phyloP scores from a whole-genome alignment of 92 coral and sea anemone species.

The Pocillopora grandis region DNA sequence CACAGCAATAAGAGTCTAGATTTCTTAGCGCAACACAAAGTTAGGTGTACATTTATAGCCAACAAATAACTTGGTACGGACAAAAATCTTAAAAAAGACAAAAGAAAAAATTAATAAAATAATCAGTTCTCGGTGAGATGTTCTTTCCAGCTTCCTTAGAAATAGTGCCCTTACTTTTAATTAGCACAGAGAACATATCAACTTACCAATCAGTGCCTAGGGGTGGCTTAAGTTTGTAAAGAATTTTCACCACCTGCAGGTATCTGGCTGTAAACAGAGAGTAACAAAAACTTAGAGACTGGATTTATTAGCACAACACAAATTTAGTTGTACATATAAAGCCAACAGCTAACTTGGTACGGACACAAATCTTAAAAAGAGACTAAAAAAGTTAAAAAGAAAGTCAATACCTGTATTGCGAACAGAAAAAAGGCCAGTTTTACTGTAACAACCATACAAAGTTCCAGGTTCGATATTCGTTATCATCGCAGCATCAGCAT shows the following conservation, averaged over 20 bases:
- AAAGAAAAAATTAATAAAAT: not conserved
- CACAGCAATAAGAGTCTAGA: too few relatives aligned
- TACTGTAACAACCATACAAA: not conserved
- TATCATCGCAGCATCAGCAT: conserved; percentile 66
- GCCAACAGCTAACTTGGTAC: not conserved
- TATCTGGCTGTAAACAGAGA: conserved; percentile 34
- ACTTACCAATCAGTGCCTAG: conserved; percentile 9
- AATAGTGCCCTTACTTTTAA: not conserved
- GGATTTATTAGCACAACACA: too few relatives aligned
- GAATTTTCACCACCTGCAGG: conserved; percentile 44
- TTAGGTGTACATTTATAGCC: too few relatives aligned
- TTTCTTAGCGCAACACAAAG: too few relatives aligned
- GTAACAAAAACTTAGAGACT: not conserved
- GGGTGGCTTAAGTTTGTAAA: conserved; percentile 40
- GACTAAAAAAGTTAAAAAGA: too few relatives aligned
- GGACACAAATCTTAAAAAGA: too few relatives aligned
- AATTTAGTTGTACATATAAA: not conserved
- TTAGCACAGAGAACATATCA: not conserved
- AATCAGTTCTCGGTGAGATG: not conserved
- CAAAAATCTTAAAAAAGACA: not conserved
- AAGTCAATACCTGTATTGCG: conserved; percentile 10
- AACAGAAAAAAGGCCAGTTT: conserved; percentile 12
- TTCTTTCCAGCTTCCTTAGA: not conserved
- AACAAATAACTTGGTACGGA: too few relatives aligned
- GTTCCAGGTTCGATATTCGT: conserved; percentile 39